phyloP scores from a whole-genome alignment of 2,888 invertebrate genomes.

The Polydrusus pterygomalis region DNA sequence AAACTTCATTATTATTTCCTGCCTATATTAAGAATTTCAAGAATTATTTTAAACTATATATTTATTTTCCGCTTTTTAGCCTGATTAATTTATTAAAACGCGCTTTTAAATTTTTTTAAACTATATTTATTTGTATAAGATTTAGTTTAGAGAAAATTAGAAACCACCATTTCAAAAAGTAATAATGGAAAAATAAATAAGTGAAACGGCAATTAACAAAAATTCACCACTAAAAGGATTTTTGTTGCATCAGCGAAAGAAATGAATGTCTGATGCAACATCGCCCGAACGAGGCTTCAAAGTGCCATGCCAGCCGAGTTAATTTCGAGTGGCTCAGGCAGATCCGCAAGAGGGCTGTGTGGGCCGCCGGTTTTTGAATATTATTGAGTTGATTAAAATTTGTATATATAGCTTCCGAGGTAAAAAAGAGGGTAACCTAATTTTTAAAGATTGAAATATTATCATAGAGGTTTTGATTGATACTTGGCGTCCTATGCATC shows the following conservation, averaged over 20 bases:
- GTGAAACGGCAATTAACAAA: not conserved
- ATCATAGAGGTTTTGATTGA: too few relatives aligned
- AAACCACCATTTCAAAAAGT: not conserved
- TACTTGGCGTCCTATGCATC: too few relatives aligned
- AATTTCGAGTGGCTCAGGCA: conserved; percentile 11
- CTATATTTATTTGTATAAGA: too few relatives aligned
- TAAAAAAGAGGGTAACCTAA: not conserved
- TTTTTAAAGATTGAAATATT: too few relatives aligned
- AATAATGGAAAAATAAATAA: not conserved
- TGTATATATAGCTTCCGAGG: not conserved
- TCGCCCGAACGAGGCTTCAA: conserved; percentile 7
- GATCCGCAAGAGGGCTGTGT: conserved; percentile 1
- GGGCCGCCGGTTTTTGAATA: conserved; percentile 9
- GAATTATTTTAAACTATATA: too few relatives aligned
- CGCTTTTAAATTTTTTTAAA: too few relatives aligned
- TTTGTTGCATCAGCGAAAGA: conserved; percentile 21
- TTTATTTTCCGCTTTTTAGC: too few relatives aligned
- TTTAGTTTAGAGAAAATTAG: too few relatives aligned
- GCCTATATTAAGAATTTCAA: too few relatives aligned
- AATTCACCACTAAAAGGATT: conserved; percentile 9
- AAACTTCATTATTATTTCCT: too few relatives aligned
- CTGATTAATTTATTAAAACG: too few relatives aligned
- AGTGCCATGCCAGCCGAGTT: conserved; percentile 2
- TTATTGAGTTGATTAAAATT: not conserved
- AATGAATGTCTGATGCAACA: conserved; percentile 6